Conservation (phyloP, 2,888 invertebrate genomes). For the Apamea epomidion region DNA sequence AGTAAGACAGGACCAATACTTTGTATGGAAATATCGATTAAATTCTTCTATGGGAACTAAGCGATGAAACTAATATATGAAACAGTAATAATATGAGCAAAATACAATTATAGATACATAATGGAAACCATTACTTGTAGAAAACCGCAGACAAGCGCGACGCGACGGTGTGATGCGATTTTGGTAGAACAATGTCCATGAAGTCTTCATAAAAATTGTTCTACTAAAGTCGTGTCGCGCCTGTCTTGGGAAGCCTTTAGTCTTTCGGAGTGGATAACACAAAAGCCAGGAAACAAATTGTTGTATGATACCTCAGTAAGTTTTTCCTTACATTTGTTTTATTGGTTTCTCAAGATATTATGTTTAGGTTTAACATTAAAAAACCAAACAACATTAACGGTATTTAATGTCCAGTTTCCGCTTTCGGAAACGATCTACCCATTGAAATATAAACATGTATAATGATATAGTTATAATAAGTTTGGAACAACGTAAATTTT, state of each 20-base stretch:
- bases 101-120: not conserved
- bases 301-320: not conserved
- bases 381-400: constrained; percentile 14
- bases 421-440: constrained; percentile 30
- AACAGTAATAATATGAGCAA: not conserved
- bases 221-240: not conserved
- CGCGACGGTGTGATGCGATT: not conserved
- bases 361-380: not conserved
- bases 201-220: not conserved
- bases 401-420: constrained; percentile 47
- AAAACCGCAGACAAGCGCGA: not conserved
- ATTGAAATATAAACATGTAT: constrained; percentile 47
- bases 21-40: not conserved
- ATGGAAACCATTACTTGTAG: not conserved
- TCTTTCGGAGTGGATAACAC: not conserved
- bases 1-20: constrained; percentile 60
- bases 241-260: too few relatives aligned
- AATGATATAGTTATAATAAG: constrained; percentile 52
- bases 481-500: constrained; percentile 60
- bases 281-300: not conserved
- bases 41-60: not conserved
- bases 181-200: not conserved
- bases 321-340: not conserved
- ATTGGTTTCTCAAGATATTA: not conserved
- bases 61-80: not conserved